These are phyloP conservation scores for Hippolais icterina DNA, from an alignment of 2,113 vertebrate species.

Conservation along the genomic window DNA sequence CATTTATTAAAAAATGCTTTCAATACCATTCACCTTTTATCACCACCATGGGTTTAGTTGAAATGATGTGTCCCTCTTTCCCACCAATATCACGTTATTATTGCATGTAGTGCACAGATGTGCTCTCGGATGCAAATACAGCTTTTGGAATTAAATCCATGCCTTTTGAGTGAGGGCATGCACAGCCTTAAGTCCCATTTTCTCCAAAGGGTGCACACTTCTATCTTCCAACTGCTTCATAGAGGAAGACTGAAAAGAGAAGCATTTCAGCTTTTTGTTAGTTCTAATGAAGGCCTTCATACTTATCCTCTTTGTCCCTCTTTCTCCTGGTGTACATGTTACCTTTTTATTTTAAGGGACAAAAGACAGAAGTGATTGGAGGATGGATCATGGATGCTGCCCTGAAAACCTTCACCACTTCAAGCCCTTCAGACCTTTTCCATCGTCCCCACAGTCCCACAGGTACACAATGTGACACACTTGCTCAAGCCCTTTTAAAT, in stretches of 20 bases:
- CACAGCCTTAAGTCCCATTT: background rate
- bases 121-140: background rate
- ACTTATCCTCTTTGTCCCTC: background rate
- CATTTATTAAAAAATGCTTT: conserved; percentile 30
- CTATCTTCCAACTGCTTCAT: background rate
- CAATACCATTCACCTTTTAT: background rate
- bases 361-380: background rate
- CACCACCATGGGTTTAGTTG: background rate
- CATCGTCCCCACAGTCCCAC: background rate
- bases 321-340: background rate
- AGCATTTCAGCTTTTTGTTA: background rate
- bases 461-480: rapidly evolving
- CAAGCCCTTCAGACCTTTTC: background rate
- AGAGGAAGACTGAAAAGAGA: background rate
- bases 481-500: background rate
- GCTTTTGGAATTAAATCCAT: background rate
- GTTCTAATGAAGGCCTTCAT: background rate
- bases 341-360: background rate
- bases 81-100: background rate
- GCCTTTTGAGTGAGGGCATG: background rate
- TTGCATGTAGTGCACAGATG: rapidly evolving
- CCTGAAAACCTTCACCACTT: background rate
- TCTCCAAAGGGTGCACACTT: background rate
- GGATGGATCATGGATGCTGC: background rate
- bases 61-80: background rate